These are phyloP conservation scores for Oophaga sylvatica DNA, from an alignment of 2,797 vertebrate species.

Conservation along the genomic window DNA sequence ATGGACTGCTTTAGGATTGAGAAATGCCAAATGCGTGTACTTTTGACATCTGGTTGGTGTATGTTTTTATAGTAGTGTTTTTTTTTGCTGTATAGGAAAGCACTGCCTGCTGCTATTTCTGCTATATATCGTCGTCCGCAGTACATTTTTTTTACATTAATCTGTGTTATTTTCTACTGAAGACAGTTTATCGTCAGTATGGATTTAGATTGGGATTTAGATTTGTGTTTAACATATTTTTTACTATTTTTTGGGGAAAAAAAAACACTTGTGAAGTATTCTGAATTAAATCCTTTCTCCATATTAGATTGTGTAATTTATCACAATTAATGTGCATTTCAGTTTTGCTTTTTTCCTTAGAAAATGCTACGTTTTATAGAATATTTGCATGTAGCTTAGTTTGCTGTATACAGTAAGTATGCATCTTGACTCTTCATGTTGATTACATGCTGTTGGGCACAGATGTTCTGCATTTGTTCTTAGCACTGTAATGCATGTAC, in stretches of 20 bases:
- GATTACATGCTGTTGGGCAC: background rate
- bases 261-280: too few relatives aligned
- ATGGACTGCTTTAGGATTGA: background rate
- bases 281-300: background rate
- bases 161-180: too few relatives aligned
- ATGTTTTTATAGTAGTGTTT: background rate
- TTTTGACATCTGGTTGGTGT: background rate
- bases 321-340: background rate
- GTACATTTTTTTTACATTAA: too few relatives aligned
- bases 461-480: conserved; percentile 42
- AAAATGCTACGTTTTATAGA: background rate
- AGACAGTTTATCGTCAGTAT: too few relatives aligned
- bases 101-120: too few relatives aligned
- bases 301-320: background rate
- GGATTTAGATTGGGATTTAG: too few relatives aligned
- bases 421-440: background rate
- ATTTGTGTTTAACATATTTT: too few relatives aligned
- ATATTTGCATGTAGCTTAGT: background rate
- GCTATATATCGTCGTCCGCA: too few relatives aligned
- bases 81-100: background rate
- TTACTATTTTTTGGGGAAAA: too few relatives aligned
- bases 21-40: background rate
- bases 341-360: background rate
- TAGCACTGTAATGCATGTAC: conserved; percentile 1
- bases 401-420: background rate